Evolutionary conservation across 1,140 invertebrate species (phyloP).

Genomic region (Drosophila rufa): DNA sequence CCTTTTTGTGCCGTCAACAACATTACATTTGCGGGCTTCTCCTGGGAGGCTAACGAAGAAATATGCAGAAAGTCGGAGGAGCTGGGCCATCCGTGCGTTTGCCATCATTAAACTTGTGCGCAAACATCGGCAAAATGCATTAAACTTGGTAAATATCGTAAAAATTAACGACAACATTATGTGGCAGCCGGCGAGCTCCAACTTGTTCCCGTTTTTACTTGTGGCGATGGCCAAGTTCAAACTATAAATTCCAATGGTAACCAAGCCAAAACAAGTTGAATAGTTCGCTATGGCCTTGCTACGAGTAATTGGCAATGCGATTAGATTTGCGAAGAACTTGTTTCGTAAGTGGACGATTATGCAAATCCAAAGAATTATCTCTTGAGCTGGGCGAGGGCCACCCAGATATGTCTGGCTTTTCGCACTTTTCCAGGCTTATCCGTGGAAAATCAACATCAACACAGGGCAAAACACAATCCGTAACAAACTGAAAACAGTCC

Average conservation of each 20-base stretch:
- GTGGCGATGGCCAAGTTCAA: slow-evolving; percentile 37
- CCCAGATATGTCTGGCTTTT: slow-evolving; percentile 30
- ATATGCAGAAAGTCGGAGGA: slow-evolving; percentile 56
- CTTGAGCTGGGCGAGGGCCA: neutral
- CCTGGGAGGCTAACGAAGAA: slow-evolving; percentile 56
- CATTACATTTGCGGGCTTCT: slow-evolving; percentile 57
- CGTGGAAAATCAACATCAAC: slow-evolving; percentile 32
- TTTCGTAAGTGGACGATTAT: slow-evolving; percentile 41
- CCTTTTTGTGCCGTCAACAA: slow-evolving; percentile 53
- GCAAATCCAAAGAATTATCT: slow-evolving; percentile 25
- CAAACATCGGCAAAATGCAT: slow-evolving; percentile 77
- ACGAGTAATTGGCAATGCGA: slow-evolving; percentile 38
- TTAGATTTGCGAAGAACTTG: slow-evolving; percentile 37
- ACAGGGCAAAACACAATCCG: slow-evolving; percentile 15
- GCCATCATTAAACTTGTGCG: slow-evolving; percentile 71
- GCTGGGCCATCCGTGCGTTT: slow-evolving; percentile 34
- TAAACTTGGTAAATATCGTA: slow-evolving; percentile 81
- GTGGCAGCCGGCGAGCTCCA: slow-evolving; percentile 32
- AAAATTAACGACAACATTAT: slow-evolving; percentile 80
- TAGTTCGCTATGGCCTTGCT: slow-evolving; percentile 20
- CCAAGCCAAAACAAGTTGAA: slow-evolving; percentile 45
- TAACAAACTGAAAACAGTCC: slow-evolving; percentile 33
- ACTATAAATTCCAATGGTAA: slow-evolving; percentile 58
- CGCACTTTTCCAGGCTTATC: slow-evolving; percentile 40
- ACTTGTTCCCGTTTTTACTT: slow-evolving; percentile 8